Base-by-base conservation (phyloP, 2,113 vertebrate genomes). In the Cardinalis cardinalis region DNA sequence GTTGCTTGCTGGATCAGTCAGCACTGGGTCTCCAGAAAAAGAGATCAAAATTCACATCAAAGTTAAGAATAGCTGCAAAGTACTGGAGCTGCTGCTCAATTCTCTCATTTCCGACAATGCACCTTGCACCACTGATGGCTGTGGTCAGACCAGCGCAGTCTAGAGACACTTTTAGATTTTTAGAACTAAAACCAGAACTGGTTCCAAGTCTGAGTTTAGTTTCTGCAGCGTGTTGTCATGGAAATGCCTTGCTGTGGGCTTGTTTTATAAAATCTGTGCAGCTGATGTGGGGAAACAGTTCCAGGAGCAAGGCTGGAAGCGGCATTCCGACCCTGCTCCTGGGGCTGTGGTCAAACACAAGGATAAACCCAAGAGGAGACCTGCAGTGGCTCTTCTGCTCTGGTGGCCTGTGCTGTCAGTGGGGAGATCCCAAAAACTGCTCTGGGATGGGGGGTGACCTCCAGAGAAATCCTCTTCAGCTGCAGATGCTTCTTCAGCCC, bases 161-260 rank as follows among this genome's bases (percentile, higher is more conserved):
- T 23, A 41, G 55, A 84, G 78, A 63, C 55, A 18, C 46, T 43
- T 78, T 34, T 18, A 69, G 66, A 48, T 69, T n/a, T 44, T 18
- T 65, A 81, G 92, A 84, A 69, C 55, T 32, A 38, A 92, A 68
- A 72, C 1, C 1, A 90, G 49, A 81, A 17, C 69, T 59, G 34
- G 16, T 64, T 89, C 49, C 53, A 81, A 87, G 64, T 18, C 19
- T 12, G 43, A 84, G 55, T 84, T 90, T 53, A 63, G 38, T 38
- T 75, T 44, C 64, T 88, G 70, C 53, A 58, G 28, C 1, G 9
- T 79, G 80, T 92, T 95, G 89, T 87, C 70, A 90, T 94, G 81
- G 93, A 78, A 84, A 95, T 90, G 48, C 55, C 63, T 69, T 55
- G 36, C 41, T 79, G 20, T 69, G 48, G 46, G 28, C 26, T 77